phyloP scores from a whole-genome alignment of 2,888 invertebrate genomes.

The Drosophila acutilabella region DNA sequence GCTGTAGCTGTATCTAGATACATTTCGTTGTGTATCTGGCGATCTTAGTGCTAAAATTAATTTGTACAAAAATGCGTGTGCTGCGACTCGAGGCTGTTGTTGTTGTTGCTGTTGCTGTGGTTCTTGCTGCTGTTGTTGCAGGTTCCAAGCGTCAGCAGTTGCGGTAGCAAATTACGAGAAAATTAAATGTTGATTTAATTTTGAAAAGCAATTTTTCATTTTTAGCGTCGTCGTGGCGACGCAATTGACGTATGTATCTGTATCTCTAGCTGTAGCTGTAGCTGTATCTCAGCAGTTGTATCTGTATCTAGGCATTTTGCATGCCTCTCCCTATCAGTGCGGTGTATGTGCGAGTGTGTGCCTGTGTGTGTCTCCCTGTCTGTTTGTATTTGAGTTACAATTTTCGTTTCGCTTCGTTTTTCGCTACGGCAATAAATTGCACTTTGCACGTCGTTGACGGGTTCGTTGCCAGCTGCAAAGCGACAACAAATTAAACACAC shows the following conservation, averaged over 20 bases:
- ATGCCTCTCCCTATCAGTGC: conserved; percentile 41
- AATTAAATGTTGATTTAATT: conserved; percentile 80
- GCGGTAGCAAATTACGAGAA: conserved; percentile 80
- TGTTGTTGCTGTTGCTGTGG: conserved; percentile 15
- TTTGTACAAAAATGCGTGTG: conserved; percentile 81
- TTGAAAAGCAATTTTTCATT: conserved; percentile 81
- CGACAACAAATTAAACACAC: conserved; percentile 43
- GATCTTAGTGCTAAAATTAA: conserved; percentile 80
- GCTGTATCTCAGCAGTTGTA: conserved; percentile 36
- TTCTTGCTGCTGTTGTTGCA: conserved; percentile 25
- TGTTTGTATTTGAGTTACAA: conserved; percentile 75
- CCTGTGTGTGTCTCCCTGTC: conserved; percentile 20
- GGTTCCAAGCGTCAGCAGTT: conserved; percentile 44
- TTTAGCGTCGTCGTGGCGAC: conserved; percentile 70
- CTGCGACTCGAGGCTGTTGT: conserved; percentile 56
- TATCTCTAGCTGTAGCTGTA: conserved; percentile 57
- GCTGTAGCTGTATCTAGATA: conserved; percentile 64
- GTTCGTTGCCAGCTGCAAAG: conserved; percentile 72
- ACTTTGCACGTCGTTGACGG: conserved; percentile 77
- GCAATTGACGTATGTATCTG: conserved; percentile 72
- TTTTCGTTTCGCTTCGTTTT: conserved; percentile 72
- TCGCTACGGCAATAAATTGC: conserved; percentile 73
- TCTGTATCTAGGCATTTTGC: conserved; percentile 69
- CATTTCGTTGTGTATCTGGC: conserved; percentile 76
- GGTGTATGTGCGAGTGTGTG: conserved; percentile 13